These are phyloP conservation scores for Callimico goeldii DNA, from an alignment of 2,797 vertebrate genomes.

Conservation along the genomic window DNA sequence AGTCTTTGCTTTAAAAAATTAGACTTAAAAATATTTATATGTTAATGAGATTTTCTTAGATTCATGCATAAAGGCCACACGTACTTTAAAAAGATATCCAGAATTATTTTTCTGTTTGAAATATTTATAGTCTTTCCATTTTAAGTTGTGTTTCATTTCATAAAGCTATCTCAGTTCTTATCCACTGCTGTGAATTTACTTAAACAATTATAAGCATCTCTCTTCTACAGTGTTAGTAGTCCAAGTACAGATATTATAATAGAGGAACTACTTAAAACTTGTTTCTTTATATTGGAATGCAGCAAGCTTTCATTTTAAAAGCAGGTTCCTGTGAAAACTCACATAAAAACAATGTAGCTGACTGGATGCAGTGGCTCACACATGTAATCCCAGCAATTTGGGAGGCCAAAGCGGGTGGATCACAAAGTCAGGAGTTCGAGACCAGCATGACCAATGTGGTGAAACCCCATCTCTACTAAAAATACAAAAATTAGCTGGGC, in stretches of 20 bases:
- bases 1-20: not conserved
- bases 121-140: constrained; percentile 38
- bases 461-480: no score
- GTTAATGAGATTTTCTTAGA: constrained; percentile 58
- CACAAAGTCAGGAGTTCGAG: no score
- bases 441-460: no score
- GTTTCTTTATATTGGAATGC: not conserved
- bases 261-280: not conserved
- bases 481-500: no score
- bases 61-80: constrained; percentile 10
- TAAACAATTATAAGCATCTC: not conserved
- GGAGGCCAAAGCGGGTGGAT: no score
- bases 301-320: not conserved
- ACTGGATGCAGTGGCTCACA: no score
- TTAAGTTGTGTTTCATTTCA: constrained; percentile 66
- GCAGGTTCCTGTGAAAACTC: not conserved
- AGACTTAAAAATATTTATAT: constrained; percentile 36
- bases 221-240: not conserved
- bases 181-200: constrained; percentile 36
- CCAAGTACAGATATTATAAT: not conserved
- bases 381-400: no score
- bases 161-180: constrained; percentile 26
- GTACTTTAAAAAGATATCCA: constrained; percentile 48
- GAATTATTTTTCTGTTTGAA: constrained; percentile 45
- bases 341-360: not conserved